These are phyloP conservation scores for Malurus melanocephalus DNA, from an alignment of 2,113 vertebrate species.

Conservation along the genomic window DNA sequence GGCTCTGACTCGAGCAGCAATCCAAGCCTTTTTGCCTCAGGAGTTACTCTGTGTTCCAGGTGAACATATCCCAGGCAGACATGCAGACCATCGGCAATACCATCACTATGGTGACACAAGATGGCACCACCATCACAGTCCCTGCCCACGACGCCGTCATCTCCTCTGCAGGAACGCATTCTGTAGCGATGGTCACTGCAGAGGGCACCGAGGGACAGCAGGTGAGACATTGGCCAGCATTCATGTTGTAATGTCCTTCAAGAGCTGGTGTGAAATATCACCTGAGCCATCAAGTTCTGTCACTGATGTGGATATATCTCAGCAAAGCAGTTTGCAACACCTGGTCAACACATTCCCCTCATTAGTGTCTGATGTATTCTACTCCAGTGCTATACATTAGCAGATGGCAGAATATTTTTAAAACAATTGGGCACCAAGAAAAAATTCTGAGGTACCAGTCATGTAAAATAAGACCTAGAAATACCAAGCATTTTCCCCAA, in stretches of 20 bases:
- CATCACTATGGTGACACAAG: conserved; percentile 97
- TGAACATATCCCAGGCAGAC: conserved; percentile 93
- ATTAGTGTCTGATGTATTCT: background rate
- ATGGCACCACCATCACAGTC: conserved; percentile 96
- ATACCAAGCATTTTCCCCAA: background rate
- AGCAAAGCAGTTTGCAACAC: background rate
- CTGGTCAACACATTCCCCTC: background rate
- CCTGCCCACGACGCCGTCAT: conserved; percentile 90
- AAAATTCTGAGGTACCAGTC: background rate
- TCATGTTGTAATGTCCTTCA: no score
- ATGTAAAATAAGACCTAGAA: background rate
- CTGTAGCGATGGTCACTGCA: conserved; percentile 92
- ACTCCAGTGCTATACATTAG: background rate
- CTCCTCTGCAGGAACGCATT: conserved; percentile 84
- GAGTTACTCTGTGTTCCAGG: conserved; percentile 72
- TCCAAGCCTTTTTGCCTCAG: background rate
- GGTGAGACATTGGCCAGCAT: conserved; percentile 65
- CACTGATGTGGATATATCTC: background rate
- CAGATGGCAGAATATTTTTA: background rate
- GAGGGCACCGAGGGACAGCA: conserved; percentile 90
- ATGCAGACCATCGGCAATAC: conserved; percentile 93
- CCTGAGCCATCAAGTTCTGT: background rate
- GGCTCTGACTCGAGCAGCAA: background rate
- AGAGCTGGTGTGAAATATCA: background rate
- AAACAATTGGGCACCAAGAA: background rate